These are phyloP conservation scores for Agriopis leucophaearia DNA, from an alignment of 2,888 invertebrate species.

Conservation along the genomic window DNA sequence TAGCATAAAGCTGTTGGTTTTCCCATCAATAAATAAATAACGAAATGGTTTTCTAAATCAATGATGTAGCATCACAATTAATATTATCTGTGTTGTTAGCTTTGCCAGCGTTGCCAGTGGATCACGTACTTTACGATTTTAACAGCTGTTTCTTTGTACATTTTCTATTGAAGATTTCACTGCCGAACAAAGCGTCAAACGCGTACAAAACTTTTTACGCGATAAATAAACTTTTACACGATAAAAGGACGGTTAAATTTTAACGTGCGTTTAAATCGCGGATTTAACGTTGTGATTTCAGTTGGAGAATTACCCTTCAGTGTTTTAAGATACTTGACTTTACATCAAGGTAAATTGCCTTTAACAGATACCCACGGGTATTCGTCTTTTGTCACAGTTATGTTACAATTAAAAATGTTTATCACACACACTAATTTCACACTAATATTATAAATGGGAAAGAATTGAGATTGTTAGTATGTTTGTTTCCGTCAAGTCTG, in stretches of 20 bases:
- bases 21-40: too few species aligned
- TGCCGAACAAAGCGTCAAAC: slow-evolving; percentile 43
- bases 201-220: slow-evolving; percentile 44
- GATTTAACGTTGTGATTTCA: slow-evolving; percentile 47
- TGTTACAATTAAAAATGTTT: too few species aligned
- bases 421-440: too few species aligned
- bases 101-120: not conserved
- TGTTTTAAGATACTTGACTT: slow-evolving; percentile 43
- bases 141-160: not conserved
- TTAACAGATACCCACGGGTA: slow-evolving; percentile 4
- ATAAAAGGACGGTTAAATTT: slow-evolving; percentile 41
- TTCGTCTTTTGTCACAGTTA: not conserved
- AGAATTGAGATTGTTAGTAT: too few species aligned
- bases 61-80: too few species aligned
- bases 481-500: too few species aligned
- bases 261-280: slow-evolving; percentile 44
- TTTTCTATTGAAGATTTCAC: slow-evolving; percentile 26
- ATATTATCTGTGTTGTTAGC: too few species aligned
- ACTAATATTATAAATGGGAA: too few species aligned
- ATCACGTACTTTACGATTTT: not conserved
- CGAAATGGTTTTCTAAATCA: too few species aligned
- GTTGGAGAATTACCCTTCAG: slow-evolving; percentile 44
- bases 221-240: slow-evolving; percentile 36
- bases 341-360: slow-evolving; percentile 37
- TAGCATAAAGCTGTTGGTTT: too few species aligned